Evolutionary conservation across 2,797 vertebrate genomes (phyloP), one percentile per base, ranked within the genome.

Genomic region (Jordanella pulchra): DNA sequence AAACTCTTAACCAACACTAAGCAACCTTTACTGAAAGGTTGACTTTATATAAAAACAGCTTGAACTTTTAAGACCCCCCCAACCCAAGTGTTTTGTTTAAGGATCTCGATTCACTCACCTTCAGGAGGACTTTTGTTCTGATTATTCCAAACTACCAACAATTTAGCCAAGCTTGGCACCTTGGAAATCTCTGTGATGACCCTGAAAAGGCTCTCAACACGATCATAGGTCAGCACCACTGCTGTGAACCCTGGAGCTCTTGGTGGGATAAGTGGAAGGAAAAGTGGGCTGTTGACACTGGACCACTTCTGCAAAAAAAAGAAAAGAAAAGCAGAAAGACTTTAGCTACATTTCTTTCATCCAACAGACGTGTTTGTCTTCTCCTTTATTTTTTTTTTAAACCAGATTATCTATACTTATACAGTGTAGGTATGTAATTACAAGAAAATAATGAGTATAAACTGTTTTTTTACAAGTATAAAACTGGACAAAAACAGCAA

Each of bases 111-210:
- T 2, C 25, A 79, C 92, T 88, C 91, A 99, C 98, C 98, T 94
- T 98, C 97, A 13, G 98, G 98, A 9, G 98, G 97, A 83, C 94
- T 96, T 87, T 99, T 99, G 84, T 99, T 99, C 93, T 99, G 97
- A 86, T 99, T 99, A 88, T 99, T 99, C 98, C 98, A 99, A 72
- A 99, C 97, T 23, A 99, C 97, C 58, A 99, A 80, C 71, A 99
- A 90, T 78, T 99, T 99, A 70, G 97, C 97, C 3, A 99, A 94
- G 80, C 98, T 99, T 1, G 98, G 97, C 80, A 99, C 97, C 89
- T 99, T 98, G 35, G 97, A 97, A 81, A 99, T 97, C 90, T 99
- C 97, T 0, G 97, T 98, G 95, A 99, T 99, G 89, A 99, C 98
- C 39, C 98, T 91, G 93, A 99, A 99, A 51, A 99, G 97, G 85